phyloP scores from a whole-genome alignment of 2,113 vertebrate genomes.

The Charadrius vociferus region DNA sequence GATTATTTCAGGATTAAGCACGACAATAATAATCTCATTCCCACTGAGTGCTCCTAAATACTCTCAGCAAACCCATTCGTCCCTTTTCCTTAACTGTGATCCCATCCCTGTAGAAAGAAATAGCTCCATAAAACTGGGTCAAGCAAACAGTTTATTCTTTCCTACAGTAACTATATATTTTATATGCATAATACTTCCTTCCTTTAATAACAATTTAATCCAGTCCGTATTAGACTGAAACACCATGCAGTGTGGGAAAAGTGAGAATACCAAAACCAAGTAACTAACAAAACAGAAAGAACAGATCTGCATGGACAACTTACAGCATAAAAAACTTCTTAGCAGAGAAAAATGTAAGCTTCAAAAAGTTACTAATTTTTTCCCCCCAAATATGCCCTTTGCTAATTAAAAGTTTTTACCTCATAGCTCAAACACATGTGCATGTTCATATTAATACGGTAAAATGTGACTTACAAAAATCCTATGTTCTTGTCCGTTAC shows the following conservation, averaged over 20 bases:
- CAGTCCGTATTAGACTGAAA: background rate
- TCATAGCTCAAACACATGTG: background rate
- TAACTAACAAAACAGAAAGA: background rate
- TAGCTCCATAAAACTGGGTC: constrained; percentile 4
- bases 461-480: background rate
- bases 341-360: background rate
- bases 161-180: background rate
- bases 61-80: constrained; percentile 16
- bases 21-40: constrained; percentile 38
- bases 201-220: background rate
- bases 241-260: background rate
- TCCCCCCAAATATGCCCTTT: background rate
- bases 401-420: background rate
- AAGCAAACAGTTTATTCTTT: constrained; percentile 19
- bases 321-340: background rate
- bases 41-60: constrained; percentile 41
- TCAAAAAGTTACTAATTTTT: background rate
- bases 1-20: constrained; percentile 51
- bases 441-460: background rate
- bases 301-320: background rate
- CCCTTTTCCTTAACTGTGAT: background rate
- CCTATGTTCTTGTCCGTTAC: background rate
- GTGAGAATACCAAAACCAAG: background rate
- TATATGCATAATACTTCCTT: background rate
- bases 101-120: background rate